Conservation (phyloP, 1,140 invertebrate genomes). For the Tetramorium alpestre region DNA sequence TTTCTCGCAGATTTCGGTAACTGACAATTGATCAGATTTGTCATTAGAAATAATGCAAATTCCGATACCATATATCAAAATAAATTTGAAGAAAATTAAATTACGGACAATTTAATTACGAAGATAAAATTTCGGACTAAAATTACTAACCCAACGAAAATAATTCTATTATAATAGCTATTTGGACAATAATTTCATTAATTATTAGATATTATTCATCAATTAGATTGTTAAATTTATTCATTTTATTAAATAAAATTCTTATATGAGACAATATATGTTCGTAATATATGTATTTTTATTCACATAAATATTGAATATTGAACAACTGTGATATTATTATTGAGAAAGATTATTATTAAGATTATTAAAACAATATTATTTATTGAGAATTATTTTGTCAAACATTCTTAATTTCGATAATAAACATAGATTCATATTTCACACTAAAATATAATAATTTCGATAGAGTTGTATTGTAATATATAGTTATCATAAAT, state of each 20-base stretch:
- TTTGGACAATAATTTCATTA: conserved; percentile 3
- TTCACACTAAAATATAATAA: neutral
- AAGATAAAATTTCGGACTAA: neutral
- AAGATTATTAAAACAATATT: no score
- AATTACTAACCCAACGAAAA: neutral
- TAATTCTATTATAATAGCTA: neutral
- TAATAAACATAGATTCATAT: neutral
- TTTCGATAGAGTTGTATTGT: neutral
- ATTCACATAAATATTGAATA: neutral
- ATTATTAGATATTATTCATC: neutral
- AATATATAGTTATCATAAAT: neutral
- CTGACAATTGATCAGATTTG: neutral
- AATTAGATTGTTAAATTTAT: neutral
- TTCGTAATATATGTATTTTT: neutral
- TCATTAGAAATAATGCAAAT: conserved; percentile 10
- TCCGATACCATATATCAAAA: conserved; percentile 5
- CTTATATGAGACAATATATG: neutral
- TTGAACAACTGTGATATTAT: neutral
- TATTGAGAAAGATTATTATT: neutral
- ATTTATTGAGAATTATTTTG: no score
- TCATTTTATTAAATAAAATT: neutral
- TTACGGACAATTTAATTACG: conserved; percentile 2
- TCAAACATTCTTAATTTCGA: no score
- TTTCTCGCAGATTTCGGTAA: neutral
- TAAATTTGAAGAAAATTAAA: conserved; percentile 8